Base-by-base conservation (phyloP, 1,140 invertebrate species). In the Aphaenogaster ashmeadi region DNA sequence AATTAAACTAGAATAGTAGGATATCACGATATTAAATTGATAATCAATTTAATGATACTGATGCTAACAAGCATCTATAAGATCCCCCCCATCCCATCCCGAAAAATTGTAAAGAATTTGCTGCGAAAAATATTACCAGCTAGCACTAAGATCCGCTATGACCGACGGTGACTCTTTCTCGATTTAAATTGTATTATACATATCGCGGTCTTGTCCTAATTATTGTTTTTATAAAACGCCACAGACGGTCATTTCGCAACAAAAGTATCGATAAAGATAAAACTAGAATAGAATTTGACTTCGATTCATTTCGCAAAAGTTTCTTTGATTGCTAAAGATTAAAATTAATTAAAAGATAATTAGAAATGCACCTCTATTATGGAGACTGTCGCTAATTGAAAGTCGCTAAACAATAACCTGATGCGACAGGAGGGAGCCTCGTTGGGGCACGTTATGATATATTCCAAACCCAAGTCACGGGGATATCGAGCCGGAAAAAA, bases 401-500 rank as follows among this genome's bases (percentile, higher is more conserved):
- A 98, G 91, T 98, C 97, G 4, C 96, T 96, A 90, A 98, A 98
- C 69, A 97, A 95, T 47, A 98, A 90, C 67, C 96, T 96, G 50
- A 98, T 96, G 27, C 96, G 94, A 89, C 97, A 97, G n/a, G 94
- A 92, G 0, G 92, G 90, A 6, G 94, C 94, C 27, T 96, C 95
- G 52, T 94, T 91, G 0, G 94, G 94, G 92, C 97, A 97, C 18
- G 95, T 96, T 38, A 98, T 95, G 5, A 97, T 94, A 88, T 97
- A 97, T 90, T 97, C 97, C 79, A 96, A 96, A 64, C 96, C 96
- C 88, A 97, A 96, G 88, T 98, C 97, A 27, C 96, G 95, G 0
- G 97, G 97, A 95, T 98, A 98, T 13, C 96, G 95, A 87, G 96
- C 95, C 0, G 97, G 97, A 86, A 98, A 98, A 92, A 97, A 97